phyloP scores from a whole-genome alignment of 2,888 invertebrate species.

The Zaprionus obscuricornis region DNA sequence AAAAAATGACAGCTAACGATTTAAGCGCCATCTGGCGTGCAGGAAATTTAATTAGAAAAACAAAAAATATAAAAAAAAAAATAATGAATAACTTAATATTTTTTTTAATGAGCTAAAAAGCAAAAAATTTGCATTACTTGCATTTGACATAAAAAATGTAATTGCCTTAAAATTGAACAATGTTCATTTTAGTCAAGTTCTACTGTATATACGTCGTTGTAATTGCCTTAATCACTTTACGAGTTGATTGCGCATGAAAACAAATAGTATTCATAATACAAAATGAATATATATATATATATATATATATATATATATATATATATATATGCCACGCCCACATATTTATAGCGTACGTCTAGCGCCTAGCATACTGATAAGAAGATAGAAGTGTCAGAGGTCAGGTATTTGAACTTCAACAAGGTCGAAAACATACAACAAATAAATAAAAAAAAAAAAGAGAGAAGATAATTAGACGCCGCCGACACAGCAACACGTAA shows the following conservation, averaged over 20 bases:
- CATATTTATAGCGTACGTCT: constrained; percentile 40
- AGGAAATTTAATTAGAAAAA: constrained; percentile 7
- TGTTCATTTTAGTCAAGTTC: too few species aligned
- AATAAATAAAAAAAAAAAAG: too few species aligned
- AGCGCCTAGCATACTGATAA: constrained; percentile 50
- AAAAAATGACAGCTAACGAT: background rate
- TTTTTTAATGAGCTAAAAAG: too few species aligned
- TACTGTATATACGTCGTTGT: background rate
- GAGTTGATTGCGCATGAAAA: constrained; percentile 22
- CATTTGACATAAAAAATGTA: too few species aligned
- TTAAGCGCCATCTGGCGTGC: constrained; percentile 41
- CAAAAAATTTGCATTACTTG: too few species aligned
- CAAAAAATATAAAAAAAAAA: constrained; percentile 4
- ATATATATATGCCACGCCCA: constrained; percentile 54
- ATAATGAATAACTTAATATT: too few species aligned
- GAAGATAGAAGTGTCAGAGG: constrained; percentile 64
- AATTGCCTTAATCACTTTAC: constrained; percentile 22
- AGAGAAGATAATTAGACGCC: too few species aligned
- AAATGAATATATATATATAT: background rate
- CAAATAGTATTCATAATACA: constrained; percentile 1
- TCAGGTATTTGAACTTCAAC: constrained; percentile 67
- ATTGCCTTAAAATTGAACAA: too few species aligned
- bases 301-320: background rate
- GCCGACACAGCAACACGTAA: too few species aligned
- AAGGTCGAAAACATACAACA: constrained; percentile 56